Percentiles rank a stretch among this genome's conserved stretches.
Conservation (phyloP, 2,888 invertebrate species). For the Hypena proboscidalis region DNA sequence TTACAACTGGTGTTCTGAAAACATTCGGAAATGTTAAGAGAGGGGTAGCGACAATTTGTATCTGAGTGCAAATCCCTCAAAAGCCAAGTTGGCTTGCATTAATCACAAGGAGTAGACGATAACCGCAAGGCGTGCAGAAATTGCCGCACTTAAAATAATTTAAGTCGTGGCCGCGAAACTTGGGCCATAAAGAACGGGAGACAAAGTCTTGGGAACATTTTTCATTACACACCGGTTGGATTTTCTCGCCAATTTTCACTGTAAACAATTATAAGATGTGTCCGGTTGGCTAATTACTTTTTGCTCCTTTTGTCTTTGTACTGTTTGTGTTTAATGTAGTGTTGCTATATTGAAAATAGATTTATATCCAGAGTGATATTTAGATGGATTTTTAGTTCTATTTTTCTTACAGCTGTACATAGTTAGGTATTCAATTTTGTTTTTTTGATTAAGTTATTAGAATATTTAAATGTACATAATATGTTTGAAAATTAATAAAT, state of each 20-base stretch:
- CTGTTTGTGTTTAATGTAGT: not conserved
- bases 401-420: too few species aligned
- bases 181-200: slow-evolving; percentile 73
- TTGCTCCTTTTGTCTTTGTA: slow-evolving; percentile 36
- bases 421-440: too few species aligned
- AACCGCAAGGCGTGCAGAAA: slow-evolving; percentile 75
- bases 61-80: slow-evolving; percentile 47
- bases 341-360: too few species aligned
- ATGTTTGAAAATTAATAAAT: too few species aligned
- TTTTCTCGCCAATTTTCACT: slow-evolving; percentile 56
- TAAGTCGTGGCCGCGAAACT: slow-evolving; percentile 70
- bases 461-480: too few species aligned
- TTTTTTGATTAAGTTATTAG: too few species aligned
- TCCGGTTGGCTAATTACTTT: slow-evolving; percentile 65
- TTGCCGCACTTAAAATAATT: slow-evolving; percentile 79
- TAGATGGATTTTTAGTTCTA: too few species aligned
- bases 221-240: slow-evolving; percentile 71
- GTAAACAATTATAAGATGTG: slow-evolving; percentile 76
- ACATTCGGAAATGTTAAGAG: slow-evolving; percentile 32
- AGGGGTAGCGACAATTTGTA: slow-evolving; percentile 34
- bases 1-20: slow-evolving; percentile 11
- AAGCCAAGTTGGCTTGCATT: slow-evolving; percentile 55
- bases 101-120: slow-evolving; percentile 70
- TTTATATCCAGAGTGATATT: too few species aligned
- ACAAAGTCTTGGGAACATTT: slow-evolving; percentile 75